phyloP scores from a whole-genome alignment of 30 jellyfish, hydroid and myxozoan species.

The Aurelia coerulea region DNA sequence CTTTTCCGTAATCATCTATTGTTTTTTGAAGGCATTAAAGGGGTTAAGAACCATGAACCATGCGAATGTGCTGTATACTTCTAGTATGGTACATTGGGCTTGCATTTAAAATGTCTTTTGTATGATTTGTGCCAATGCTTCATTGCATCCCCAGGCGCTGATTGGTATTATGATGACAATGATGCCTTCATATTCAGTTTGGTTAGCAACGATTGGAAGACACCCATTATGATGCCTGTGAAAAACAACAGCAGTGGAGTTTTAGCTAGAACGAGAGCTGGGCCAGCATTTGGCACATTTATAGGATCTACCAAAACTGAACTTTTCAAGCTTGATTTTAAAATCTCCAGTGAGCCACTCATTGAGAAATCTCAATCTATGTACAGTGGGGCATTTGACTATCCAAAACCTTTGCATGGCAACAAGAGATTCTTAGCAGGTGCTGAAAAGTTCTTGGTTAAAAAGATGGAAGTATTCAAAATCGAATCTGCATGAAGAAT shows the following conservation, averaged over 20 bases:
- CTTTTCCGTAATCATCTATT: no score
- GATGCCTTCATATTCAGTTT: slow-evolving; percentile 6
- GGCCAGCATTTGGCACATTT: neutral
- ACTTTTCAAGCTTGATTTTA: neutral
- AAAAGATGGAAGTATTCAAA: slow-evolving; percentile 9
- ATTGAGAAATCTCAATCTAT: neutral
- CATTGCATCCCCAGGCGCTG: neutral
- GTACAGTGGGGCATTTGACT: neutral
- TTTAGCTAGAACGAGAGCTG: no score
- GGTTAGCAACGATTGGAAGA: neutral
- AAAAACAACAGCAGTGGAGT: neutral
- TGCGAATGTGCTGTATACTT: no score
- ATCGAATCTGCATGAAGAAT: neutral
- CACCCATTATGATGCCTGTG: neutral
- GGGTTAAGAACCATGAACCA: no score
- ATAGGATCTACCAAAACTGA: neutral
- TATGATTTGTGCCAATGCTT: no score
- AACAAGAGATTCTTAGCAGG: neutral
- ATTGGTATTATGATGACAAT: neutral
- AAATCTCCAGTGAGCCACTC: slow-evolving; percentile 21
- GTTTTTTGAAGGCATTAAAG: no score
- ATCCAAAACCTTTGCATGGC: neutral
- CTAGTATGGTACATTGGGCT: no score
- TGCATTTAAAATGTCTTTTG: no score
- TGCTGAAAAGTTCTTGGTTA: slow-evolving; percentile 1